Conservation (phyloP, 2,888 invertebrate genomes). For the Dioctria linearis region DNA sequence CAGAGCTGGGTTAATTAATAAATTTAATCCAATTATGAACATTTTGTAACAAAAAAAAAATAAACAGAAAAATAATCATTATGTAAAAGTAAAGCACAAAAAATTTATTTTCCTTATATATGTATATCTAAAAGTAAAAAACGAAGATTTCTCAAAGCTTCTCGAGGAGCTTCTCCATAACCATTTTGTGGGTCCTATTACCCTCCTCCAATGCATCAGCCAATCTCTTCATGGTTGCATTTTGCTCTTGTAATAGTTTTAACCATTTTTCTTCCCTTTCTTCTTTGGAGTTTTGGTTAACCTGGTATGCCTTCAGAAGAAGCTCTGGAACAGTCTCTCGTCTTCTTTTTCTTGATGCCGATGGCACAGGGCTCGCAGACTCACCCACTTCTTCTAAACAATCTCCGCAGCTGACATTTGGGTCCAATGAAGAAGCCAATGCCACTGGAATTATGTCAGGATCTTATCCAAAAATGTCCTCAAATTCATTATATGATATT, state of each 20-base stretch:
- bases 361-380: not conserved
- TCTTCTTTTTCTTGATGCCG: not conserved
- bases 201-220: not conserved
- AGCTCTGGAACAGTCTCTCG: not conserved
- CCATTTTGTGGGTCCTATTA: too few species aligned
- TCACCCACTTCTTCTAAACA: not conserved
- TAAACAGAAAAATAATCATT: not conserved
- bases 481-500: not conserved
- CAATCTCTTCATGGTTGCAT: not conserved
- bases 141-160: too few species aligned
- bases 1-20: too few species aligned
- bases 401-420: not conserved
- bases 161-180: too few species aligned
- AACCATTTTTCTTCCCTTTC: not conserved
- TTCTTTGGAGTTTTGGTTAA: not conserved
- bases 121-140: too few species aligned
- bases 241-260: not conserved
- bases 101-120: too few species aligned
- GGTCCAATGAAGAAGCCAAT: not conserved
- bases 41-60: not conserved
- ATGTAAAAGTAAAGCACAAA: not conserved
- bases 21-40: not conserved
- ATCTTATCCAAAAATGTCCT: slow-evolving; percentile 2
- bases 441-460: not conserved
- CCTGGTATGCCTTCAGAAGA: not conserved